These are phyloP conservation scores for Pantherophis guttatus DNA, from an alignment of 2,113 vertebrate species.

Conservation along the genomic window DNA sequence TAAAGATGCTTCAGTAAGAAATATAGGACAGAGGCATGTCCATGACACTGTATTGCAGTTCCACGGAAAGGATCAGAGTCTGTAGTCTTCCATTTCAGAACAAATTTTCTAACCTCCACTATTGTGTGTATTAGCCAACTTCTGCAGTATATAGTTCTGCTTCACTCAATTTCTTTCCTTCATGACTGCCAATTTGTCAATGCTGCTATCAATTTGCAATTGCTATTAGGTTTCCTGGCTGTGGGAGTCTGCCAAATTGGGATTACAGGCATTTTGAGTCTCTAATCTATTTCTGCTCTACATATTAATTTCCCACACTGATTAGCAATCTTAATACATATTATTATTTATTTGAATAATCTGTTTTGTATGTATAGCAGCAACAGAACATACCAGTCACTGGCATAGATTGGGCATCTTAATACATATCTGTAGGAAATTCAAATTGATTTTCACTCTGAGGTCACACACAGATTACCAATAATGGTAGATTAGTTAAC, in stretches of 20 bases:
- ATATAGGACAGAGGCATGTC: not conserved
- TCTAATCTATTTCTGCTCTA: constrained; percentile 25
- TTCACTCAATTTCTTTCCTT: constrained; percentile 28
- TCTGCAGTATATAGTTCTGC: constrained; percentile 25
- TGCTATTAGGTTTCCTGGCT: constrained; percentile 2
- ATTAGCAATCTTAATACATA: accelerated
- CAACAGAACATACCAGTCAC: constrained; percentile 57
- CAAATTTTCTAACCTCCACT: not conserved
- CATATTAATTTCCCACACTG: not conserved
- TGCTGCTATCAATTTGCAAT: not conserved
- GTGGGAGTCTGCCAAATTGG: constrained; percentile 28
- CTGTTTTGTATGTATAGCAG: not conserved
- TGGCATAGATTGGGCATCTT: constrained; percentile 26
- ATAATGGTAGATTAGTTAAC: constrained; percentile 51
- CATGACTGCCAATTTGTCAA: not conserved
- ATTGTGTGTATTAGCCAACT: not conserved
- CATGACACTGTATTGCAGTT: not conserved
- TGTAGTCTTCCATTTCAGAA: not conserved
- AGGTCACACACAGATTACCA: constrained; percentile 56
- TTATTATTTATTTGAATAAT: constrained; percentile 30
- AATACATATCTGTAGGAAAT: not conserved
- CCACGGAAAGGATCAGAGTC: not conserved
- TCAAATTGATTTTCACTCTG: constrained; percentile 45
- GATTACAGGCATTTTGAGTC: not conserved
- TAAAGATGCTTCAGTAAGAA: not conserved